phyloP scores from a whole-genome alignment of 2,888 invertebrate genomes.

The Nomada fucata region DNA sequence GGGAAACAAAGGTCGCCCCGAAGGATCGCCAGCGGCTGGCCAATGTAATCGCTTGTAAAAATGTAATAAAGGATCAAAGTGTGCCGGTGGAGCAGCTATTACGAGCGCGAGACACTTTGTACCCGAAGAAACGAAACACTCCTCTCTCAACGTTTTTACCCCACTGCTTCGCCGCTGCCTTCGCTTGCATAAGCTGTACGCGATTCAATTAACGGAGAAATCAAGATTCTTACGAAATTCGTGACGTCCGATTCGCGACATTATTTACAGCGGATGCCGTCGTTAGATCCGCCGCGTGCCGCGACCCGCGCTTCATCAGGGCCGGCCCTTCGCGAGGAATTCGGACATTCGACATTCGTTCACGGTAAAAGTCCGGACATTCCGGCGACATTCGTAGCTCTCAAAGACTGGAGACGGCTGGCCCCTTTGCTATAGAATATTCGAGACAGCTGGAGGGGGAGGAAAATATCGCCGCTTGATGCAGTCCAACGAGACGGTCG shows the following conservation, averaged over 20 bases:
- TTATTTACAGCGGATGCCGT: no score
- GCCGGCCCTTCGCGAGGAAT: constrained; percentile 39
- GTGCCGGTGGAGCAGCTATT: constrained; percentile 69
- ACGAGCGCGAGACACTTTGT: constrained; percentile 27
- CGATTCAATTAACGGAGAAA: not conserved
- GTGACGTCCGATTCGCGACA: not conserved
- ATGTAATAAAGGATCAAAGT: constrained; percentile 83
- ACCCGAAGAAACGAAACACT: constrained; percentile 23
- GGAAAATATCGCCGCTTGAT: constrained; percentile 57
- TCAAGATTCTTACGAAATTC: not conserved
- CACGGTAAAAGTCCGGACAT: constrained; percentile 49
- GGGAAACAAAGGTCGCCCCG: constrained; percentile 66
- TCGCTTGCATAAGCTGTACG: not conserved
- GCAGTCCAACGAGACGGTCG: constrained; percentile 60
- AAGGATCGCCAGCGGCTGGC: constrained; percentile 79
- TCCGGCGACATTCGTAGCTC: constrained; percentile 45
- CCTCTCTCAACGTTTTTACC: not conserved
- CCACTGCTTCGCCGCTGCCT: no score
- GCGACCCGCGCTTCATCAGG: not conserved
- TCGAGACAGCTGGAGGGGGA: constrained; percentile 25
- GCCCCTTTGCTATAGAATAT: constrained; percentile 44
- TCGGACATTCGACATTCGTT: constrained; percentile 38
- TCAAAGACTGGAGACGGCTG: constrained; percentile 45
- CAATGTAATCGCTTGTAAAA: constrained; percentile 82
- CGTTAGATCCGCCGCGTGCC: not conserved